Conservation (phyloP, 2,113 vertebrate species). For the Periophthalmus modestus region DNA sequence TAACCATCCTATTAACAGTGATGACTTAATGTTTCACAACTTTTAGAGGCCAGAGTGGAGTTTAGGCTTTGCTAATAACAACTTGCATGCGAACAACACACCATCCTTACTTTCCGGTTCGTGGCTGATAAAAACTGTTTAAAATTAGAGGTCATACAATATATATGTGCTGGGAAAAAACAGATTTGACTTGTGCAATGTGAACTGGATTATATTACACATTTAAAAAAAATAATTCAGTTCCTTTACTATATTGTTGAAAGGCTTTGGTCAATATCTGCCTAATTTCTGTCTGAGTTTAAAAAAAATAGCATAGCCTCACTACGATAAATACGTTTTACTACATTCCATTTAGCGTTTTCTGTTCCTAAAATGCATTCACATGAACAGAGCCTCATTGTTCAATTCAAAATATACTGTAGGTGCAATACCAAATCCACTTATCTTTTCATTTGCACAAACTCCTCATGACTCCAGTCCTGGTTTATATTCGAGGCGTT, state of each 20-base stretch:
- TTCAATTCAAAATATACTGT: background rate
- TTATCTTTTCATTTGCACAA: background rate
- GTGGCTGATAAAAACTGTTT: too few species aligned
- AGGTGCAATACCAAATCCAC: background rate
- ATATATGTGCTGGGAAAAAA: too few species aligned
- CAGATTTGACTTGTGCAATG: too few species aligned
- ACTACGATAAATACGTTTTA: background rate
- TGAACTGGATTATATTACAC: too few species aligned
- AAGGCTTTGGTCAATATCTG: background rate
- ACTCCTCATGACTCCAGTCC: background rate
- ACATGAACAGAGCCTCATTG: background rate
- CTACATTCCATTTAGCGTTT: background rate
- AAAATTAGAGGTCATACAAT: too few species aligned
- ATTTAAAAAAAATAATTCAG: too few species aligned
- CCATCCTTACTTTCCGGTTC: too few species aligned
- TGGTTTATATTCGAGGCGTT: conserved; percentile 21
- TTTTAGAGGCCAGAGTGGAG: too few species aligned
- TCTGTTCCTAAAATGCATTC: background rate
- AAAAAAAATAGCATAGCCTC: background rate
- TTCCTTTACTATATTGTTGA: background rate
- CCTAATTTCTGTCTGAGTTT: background rate
- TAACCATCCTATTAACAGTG: too few species aligned
- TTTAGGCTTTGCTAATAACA: too few species aligned
- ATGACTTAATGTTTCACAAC: too few species aligned
- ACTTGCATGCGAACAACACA: too few species aligned